phyloP scores from a whole-genome alignment of 2,888 invertebrate species.

The Andrena flavipes region DNA sequence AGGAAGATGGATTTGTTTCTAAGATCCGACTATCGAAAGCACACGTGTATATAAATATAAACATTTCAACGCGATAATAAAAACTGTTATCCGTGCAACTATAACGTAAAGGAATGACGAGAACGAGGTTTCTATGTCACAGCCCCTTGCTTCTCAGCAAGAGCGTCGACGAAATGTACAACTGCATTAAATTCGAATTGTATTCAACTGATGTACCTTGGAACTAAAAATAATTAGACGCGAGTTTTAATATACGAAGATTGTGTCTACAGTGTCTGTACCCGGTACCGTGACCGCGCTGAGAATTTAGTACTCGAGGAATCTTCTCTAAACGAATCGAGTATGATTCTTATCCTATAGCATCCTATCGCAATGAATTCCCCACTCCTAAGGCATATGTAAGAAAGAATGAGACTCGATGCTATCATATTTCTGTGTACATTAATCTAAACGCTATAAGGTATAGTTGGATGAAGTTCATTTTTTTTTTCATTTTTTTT shows the following conservation, averaged over 20 bases:
- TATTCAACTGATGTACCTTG: slow-evolving; percentile 68
- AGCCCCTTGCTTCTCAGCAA: slow-evolving; percentile 3
- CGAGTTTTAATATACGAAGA: slow-evolving; percentile 52
- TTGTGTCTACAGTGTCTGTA: slow-evolving; percentile 34
- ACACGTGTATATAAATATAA: slow-evolving; percentile 48
- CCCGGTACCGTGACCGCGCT: slow-evolving; percentile 26
- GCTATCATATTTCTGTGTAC: slow-evolving; percentile 58
- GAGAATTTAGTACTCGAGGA: slow-evolving; percentile 46
- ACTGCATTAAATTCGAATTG: slow-evolving; percentile 47
- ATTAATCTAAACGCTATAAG: slow-evolving; percentile 65
- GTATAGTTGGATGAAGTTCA: slow-evolving; percentile 59
- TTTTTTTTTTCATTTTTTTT: slow-evolving; percentile 10
- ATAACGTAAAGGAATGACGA: slow-evolving; percentile 57
- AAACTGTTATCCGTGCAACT: slow-evolving; percentile 37
- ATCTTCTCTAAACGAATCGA: slow-evolving; percentile 50
- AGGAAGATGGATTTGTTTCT: slow-evolving; percentile 3
- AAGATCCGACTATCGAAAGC: slow-evolving; percentile 38
- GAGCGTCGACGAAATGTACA: slow-evolving; percentile 36
- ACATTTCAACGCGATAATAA: slow-evolving; percentile 39
- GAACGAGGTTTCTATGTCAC: slow-evolving; percentile 24
- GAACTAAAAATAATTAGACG: slow-evolving; percentile 72
- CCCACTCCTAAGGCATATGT: slow-evolving; percentile 43
- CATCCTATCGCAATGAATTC: slow-evolving; percentile 50
- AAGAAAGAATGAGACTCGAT: slow-evolving; percentile 57
- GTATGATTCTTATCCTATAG: slow-evolving; percentile 52